Evolutionary conservation across 2,113 vertebrate species (phyloP), one percentile per base, ranked within the genome.

Genomic region (Albula goreensis): DNA sequence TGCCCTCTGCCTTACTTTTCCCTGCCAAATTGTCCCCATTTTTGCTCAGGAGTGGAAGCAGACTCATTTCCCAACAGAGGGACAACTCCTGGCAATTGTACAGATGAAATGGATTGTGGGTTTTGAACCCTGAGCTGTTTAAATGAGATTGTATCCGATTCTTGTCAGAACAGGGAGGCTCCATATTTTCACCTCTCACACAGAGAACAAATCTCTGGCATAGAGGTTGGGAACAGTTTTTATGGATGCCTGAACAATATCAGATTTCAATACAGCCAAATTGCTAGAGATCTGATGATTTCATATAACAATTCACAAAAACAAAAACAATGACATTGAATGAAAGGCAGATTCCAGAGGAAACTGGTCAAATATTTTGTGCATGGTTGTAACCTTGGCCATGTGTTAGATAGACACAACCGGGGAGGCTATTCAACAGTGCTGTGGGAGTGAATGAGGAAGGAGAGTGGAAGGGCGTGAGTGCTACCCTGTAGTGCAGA

Each of bases 401-500:
- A 60, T 81, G 41, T 2, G 4, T 13, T 74, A 60, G 50, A 49
- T 51, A 81, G 86, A 87, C 83, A 82, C 50, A 87, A 81, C 70
- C 41, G 50, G 57, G 48, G 2, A 15, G 87, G 90, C 80, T 91
- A 86, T 87, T 89, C 81, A 70, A 89, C 89, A 87, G 89, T 87
- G 83, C 85, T 87, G 91, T 85, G 86, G 85, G 53, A 85, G 56
- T 78, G 80, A 80, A 82, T 78, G 49, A 90, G 89, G 86, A 89
- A 90, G 86, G 74, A 88, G 19, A 70, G 85, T 92, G 95, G 95
- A 95, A 94, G 95, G 93, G 94, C 88, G 95, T 91, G 90, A 90
- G 80, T 90, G 1, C 22, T 77, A 19, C 84, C 81, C 53, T 91
- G 88, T 84, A 91, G 91, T 91, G 89, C 85, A 93, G 92, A 87